phyloP scores from a whole-genome alignment of 2,888 invertebrate genomes.

The Panorpa germanica region DNA sequence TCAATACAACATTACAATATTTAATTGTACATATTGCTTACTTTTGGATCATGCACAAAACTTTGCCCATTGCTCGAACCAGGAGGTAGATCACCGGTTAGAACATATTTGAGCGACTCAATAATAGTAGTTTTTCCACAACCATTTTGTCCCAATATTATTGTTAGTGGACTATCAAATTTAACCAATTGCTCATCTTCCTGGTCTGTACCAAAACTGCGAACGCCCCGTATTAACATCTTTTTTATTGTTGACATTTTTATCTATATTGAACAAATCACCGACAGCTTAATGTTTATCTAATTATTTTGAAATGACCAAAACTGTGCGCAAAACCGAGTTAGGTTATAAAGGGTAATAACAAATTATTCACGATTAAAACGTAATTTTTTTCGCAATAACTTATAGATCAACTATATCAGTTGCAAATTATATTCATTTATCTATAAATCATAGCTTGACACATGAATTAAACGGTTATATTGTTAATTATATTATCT shows the following conservation, averaged over 20 bases:
- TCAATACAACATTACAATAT: too few species aligned
- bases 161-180: conserved; percentile 69
- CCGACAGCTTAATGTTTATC: too few species aligned
- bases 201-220: conserved; percentile 76
- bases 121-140: conserved; percentile 94
- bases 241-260: conserved; percentile 64
- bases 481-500: too few species aligned
- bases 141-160: conserved; percentile 94
- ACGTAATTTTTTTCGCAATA: too few species aligned
- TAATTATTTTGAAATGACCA: too few species aligned
- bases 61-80: conserved; percentile 53
- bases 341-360: too few species aligned
- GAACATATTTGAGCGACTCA: conserved; percentile 79
- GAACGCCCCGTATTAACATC: conserved; percentile 66
- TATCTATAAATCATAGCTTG: too few species aligned
- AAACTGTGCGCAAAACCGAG: too few species aligned
- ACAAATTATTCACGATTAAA: too few species aligned
- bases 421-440: too few species aligned
- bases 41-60: conserved; percentile 88
- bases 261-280: conserved; percentile 27
- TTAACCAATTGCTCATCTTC: conserved; percentile 47
- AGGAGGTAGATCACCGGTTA: conserved; percentile 82
- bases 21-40: conserved; percentile 38
- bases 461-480: too few species aligned
- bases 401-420: too few species aligned